A percentile compares a stretch with the other conserved stretches of the same genome.
phyloP scores from a whole-genome alignment of 1,140 invertebrate species.

The Diabrotica virgifera region DNA sequence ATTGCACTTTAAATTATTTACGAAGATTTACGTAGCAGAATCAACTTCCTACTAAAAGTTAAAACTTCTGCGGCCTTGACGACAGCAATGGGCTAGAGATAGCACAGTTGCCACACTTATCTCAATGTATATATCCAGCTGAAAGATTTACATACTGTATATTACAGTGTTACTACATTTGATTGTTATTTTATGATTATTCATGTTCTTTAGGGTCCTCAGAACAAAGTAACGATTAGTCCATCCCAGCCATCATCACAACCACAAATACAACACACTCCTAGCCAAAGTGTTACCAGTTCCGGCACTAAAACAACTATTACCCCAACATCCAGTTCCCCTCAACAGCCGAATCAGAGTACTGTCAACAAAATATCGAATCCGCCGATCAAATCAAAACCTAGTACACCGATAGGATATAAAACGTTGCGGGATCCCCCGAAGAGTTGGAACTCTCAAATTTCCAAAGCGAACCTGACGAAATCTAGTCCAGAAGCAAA shows the following conservation, averaged over 20 bases:
- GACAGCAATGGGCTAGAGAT: too few relatives aligned
- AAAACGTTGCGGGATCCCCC: constrained; percentile 58
- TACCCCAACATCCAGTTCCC: not conserved
- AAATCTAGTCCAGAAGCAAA: constrained; percentile 28
- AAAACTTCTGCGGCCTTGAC: too few relatives aligned
- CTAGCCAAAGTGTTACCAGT: not conserved
- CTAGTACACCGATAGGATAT: constrained; percentile 49
- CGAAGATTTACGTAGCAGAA: too few relatives aligned
- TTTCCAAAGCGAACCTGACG: constrained; percentile 50
- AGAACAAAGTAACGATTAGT: not conserved
- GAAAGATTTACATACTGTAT: too few relatives aligned
- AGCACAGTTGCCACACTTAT: too few relatives aligned
- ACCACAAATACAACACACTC: not conserved
- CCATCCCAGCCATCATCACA: not conserved
- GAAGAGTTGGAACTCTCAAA: constrained; percentile 59
- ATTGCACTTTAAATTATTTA: too few relatives aligned
- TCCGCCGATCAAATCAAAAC: constrained; percentile 42
- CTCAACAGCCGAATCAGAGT: not conserved
- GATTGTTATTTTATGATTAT: not conserved
- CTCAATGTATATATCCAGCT: too few relatives aligned
- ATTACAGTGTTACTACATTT: not conserved
- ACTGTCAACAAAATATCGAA: constrained; percentile 18
- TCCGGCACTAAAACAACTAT: not conserved
- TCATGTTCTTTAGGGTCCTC: not conserved
- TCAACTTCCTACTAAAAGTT: too few relatives aligned